A percentile compares a stretch with the other conserved stretches of the same genome.
Evolutionary conservation across 1,140 invertebrate species (phyloP).

Genomic region (Caenorhabditis inopinata): DNA sequence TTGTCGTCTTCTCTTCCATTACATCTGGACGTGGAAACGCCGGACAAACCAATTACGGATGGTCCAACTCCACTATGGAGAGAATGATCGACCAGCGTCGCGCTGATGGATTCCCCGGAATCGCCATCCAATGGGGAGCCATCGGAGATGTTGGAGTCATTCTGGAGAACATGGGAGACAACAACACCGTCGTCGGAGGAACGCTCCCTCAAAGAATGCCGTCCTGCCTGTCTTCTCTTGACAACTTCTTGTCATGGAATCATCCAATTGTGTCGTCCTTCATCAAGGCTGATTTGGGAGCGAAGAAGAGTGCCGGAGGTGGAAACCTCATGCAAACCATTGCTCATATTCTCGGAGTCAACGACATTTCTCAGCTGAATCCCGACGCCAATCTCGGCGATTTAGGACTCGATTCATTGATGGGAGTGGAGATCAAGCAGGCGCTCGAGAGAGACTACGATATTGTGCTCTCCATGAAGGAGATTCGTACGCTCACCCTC

Average conservation of each 20-base stretch:
- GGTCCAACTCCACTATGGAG: slow-evolving; percentile 94
- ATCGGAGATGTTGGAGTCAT: slow-evolving; percentile 93
- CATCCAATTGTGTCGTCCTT: slow-evolving; percentile 79
- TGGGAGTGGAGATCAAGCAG: slow-evolving; percentile 97
- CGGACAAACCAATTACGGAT: slow-evolving; percentile 91
- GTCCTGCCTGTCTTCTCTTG: slow-evolving; percentile 82
- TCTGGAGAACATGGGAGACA: slow-evolving; percentile 80
- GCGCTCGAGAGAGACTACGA: slow-evolving; percentile 88
- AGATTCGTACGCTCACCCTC: slow-evolving; percentile 75
- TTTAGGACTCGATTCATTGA: slow-evolving; percentile 92
- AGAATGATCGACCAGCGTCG: slow-evolving; percentile 83
- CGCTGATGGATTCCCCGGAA: slow-evolving; percentile 72
- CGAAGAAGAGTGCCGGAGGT: slow-evolving; percentile 75
- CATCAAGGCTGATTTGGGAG: slow-evolving; percentile 67
- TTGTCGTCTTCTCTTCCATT: slow-evolving; percentile 83
- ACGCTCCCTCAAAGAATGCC: slow-evolving; percentile 86
- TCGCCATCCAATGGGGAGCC: slow-evolving; percentile 95
- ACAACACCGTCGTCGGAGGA: slow-evolving; percentile 86
- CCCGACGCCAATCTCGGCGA: slow-evolving; percentile 79
- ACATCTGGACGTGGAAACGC: slow-evolving; percentile 89
- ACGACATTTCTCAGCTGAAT: slow-evolving; percentile 78
- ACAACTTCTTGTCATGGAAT: slow-evolving; percentile 82
- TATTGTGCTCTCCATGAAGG: slow-evolving; percentile 80
- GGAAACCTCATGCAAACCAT: slow-evolving; percentile 80
- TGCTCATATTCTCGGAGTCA: slow-evolving; percentile 72